Percentiles rank a stretch among this genome's conserved stretches.
These are phyloP conservation scores for Horisme vitalbata DNA, from an alignment of 2,888 invertebrate species.

Conservation along the genomic window DNA sequence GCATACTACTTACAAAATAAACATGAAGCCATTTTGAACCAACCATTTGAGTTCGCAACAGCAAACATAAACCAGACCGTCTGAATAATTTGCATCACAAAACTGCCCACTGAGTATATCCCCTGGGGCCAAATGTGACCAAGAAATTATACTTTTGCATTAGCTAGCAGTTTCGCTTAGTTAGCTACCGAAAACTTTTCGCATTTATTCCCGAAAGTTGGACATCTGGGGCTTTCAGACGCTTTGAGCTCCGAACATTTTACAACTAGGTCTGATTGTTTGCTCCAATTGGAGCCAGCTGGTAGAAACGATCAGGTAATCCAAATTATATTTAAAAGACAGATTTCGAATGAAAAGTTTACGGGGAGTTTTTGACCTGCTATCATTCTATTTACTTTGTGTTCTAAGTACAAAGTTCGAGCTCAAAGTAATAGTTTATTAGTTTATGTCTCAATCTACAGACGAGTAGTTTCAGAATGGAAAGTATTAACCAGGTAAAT, in stretches of 20 bases:
- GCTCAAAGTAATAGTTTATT: too few relatives aligned
- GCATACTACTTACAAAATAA: conserved; percentile 17
- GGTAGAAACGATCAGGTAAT: conserved; percentile 43
- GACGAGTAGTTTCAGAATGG: too few relatives aligned
- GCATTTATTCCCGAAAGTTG: conserved; percentile 65
- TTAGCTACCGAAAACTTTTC: conserved; percentile 60
- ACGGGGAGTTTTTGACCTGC: conserved; percentile 29
- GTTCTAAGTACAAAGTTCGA: too few relatives aligned
- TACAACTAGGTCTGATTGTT: conserved; percentile 45
- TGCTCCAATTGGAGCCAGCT: conserved; percentile 32
- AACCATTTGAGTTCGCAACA: conserved; percentile 26
- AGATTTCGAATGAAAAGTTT: conserved; percentile 33
- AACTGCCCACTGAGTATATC: conserved; percentile 37
- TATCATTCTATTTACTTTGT: conserved; percentile 31
- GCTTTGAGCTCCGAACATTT: conserved; percentile 23
- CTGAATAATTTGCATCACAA: conserved; percentile 51
- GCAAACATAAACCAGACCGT: conserved; percentile 38
- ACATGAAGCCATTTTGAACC: conserved; percentile 32
- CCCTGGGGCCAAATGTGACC: conserved; percentile 41
- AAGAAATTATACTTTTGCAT: conserved; percentile 66
- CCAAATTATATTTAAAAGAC: conserved; percentile 41
- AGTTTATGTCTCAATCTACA: too few relatives aligned
- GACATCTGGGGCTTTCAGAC: conserved; percentile 32
- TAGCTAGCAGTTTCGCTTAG: conserved; percentile 62
- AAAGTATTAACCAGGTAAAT: too few relatives aligned